Evolutionary conservation across 2,113 vertebrate genomes (phyloP).

Genomic region (Oxyruncus cristatus): DNA sequence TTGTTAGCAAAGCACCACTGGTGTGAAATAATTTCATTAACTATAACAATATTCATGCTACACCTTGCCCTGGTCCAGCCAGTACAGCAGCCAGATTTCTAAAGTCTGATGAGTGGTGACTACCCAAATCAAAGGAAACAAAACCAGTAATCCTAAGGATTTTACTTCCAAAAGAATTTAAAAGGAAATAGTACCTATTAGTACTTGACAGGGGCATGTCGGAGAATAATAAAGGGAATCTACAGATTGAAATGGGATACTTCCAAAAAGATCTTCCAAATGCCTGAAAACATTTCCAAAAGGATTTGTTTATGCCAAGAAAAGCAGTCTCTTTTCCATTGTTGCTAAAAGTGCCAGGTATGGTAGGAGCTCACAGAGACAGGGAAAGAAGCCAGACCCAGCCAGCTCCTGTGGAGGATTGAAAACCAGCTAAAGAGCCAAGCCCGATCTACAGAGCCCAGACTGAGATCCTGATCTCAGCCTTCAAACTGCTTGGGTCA

Average conservation of each 20-base stretch:
- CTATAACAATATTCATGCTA: neutral
- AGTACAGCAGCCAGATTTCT: neutral
- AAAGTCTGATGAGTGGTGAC: neutral
- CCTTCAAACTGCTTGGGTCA: neutral
- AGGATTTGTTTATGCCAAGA: neutral
- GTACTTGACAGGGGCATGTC: neutral
- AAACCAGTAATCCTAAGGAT: neutral
- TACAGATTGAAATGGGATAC: neutral
- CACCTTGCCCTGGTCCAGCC: neutral
- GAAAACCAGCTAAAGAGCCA: neutral
- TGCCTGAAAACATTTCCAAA: neutral
- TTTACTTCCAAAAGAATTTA: slow-evolving; percentile 17
- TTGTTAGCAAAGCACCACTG: neutral
- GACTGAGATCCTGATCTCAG: neutral
- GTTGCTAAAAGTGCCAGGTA: neutral
- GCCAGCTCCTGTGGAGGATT: neutral
- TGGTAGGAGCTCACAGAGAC: neutral
- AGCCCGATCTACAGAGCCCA: neutral
- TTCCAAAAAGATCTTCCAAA: neutral
- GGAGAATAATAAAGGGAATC: neutral
- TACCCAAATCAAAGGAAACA: slow-evolving; percentile 1
- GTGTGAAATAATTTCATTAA: neutral
- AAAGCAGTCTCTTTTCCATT: neutral
- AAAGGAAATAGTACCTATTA: neutral
- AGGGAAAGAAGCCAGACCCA: neutral